These are phyloP conservation scores for Anabacerthia variegaticeps DNA, from an alignment of 2,797 vertebrate genomes.

Conservation along the genomic window DNA sequence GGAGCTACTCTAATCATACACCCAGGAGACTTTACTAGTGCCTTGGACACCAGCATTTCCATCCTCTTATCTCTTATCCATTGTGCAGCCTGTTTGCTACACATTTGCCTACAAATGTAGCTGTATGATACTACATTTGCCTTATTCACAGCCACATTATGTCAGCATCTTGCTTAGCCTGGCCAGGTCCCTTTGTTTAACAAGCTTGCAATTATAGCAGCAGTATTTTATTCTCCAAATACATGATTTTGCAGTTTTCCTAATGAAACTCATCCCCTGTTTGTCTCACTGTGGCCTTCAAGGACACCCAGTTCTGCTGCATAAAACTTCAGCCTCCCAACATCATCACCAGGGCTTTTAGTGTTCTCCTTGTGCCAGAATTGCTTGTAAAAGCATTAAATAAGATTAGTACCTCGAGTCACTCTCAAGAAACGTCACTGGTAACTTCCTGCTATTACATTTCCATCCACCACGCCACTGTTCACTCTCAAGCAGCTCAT, in stretches of 20 bases:
- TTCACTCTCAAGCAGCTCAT: neutral
- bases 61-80: neutral
- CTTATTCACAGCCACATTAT: neutral
- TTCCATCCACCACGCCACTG: neutral
- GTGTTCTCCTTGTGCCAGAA: neutral
- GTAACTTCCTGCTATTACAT: neutral
- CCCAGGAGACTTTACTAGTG: neutral
- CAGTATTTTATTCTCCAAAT: neutral
- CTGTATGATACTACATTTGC: accelerated
- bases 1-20: neutral
- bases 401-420: neutral
- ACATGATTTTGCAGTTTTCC: neutral
- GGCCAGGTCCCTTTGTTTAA: neutral
- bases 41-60: neutral
- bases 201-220: neutral
- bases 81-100: neutral
- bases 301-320: neutral
- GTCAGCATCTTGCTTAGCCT: neutral
- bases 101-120: neutral
- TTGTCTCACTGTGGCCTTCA: neutral
- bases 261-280: neutral
- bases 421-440: neutral
- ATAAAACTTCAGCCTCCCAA: neutral
- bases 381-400: constrained; percentile 3
- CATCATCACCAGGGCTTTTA: neutral